Conservation (phyloP, 1,140 invertebrate species). For the Ceratosolen solmsi region DNA sequence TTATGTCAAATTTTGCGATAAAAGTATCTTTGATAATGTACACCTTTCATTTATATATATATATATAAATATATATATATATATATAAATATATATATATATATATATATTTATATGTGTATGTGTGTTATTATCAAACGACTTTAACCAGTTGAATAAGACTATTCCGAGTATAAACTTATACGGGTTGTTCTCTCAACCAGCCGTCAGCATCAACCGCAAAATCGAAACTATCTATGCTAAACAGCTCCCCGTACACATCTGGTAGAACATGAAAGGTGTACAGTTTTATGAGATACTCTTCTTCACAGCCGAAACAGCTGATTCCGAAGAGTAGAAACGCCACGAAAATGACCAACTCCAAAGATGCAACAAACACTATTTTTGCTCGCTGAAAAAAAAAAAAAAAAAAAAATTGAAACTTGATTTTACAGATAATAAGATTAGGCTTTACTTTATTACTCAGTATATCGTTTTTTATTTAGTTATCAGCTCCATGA, state of each 20-base stretch:
- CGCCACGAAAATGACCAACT: not conserved
- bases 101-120: too few species aligned
- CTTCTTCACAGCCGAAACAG: not conserved
- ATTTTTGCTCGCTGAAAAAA: not conserved
- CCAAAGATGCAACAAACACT: not conserved
- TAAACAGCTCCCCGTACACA: conserved; percentile 2
- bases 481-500: too few species aligned
- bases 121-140: too few species aligned
- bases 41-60: too few species aligned
- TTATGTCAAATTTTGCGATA: too few species aligned
- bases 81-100: too few species aligned
- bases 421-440: not conserved
- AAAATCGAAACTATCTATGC: conserved; percentile 7
- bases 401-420: not conserved
- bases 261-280: conserved; percentile 5
- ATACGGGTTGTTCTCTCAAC: not conserved
- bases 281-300: not conserved
- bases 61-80: too few species aligned
- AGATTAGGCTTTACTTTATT: not conserved
- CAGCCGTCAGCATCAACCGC: not conserved
- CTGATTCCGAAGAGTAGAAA: not conserved
- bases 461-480: not conserved
- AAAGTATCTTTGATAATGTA: too few species aligned
- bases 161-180: not conserved
- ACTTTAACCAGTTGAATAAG: not conserved